Base-by-base conservation (phyloP, 2,888 invertebrate species). In the Euproctis similis region DNA sequence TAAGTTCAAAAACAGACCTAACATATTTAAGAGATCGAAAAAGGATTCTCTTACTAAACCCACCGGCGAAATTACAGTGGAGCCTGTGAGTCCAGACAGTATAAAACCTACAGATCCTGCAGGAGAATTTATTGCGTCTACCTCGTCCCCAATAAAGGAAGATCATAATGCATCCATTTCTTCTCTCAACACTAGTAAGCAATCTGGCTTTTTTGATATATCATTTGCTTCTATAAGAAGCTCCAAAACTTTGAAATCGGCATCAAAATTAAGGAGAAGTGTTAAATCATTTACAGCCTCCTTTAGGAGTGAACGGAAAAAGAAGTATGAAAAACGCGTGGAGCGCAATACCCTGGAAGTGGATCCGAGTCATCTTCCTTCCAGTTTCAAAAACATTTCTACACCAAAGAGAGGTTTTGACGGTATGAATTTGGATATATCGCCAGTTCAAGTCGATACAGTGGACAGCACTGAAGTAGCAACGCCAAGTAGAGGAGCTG, bases 241-340 rank as follows among this genome's bases (percentile, higher is more conserved):
- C 37, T 74, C 82, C 1, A 82, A 82, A 62, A 82, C 84, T 1
- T 73, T 66, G 0, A 85, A 85, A 47, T 85, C 85, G 0, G 82
- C 85, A 0, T 84, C 85, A 4, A 84, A 82, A 48, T 44, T 85
- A 25, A 63, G 85, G 18, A 63, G 85, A 26, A 84, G 85, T 44
- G 82, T 85, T 5, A 85, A 85, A 52, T 85, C 85, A 1, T 80
- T 85, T 41, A 85, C 85, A n/a, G 82, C 85, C 7, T 85, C 85
- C 0, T 85, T 85, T 44, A 66, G 85, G 42, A 82, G 82, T 41
- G 85, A 85, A 56, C 64, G 85, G 16, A 85, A 82, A 46, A 85
- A 85, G 59, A 85, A 84, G 42, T 84, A 84, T 37, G 85, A 85
- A 51, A 84, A 82, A 41, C 53, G 77, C 30, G 46, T 65, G 2